Percentiles rank a stretch among this genome's conserved stretches.
Conservation (phyloP, 2,797 vertebrate genomes). For the Poeciliopsis paucimaculata region DNA sequence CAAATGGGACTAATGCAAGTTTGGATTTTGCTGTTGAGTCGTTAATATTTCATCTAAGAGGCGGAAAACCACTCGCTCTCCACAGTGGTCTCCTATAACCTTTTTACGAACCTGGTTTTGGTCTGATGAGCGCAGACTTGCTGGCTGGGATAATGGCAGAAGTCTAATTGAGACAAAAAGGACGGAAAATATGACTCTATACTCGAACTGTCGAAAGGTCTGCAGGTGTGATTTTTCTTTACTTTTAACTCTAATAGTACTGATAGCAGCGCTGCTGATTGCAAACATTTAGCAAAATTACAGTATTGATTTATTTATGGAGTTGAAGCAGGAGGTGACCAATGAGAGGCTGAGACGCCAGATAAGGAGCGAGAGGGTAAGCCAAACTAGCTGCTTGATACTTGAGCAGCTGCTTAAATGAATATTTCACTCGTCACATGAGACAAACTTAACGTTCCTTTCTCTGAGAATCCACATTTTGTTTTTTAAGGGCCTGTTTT, state of each 20-base stretch:
- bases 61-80: not conserved
- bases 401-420: slow-evolving; percentile 70
- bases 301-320: slow-evolving; percentile 46
- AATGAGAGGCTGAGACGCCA: slow-evolving; percentile 11
- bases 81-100: slow-evolving; percentile 24
- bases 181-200: slow-evolving; percentile 48
- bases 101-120: slow-evolving; percentile 41
- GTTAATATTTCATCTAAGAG: slow-evolving; percentile 15
- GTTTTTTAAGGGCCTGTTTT: slow-evolving; percentile 8
- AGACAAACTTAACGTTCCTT: slow-evolving; percentile 13
- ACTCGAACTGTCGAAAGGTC: slow-evolving; percentile 7
- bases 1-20: slow-evolving; percentile 8
- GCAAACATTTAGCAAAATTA: slow-evolving; percentile 21
- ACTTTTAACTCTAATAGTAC: not conserved
- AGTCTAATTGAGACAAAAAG: slow-evolving; percentile 15
- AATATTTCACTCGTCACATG: slow-evolving; percentile 77
- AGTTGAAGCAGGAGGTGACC: slow-evolving; percentile 24
- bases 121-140: slow-evolving; percentile 36
- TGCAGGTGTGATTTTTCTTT: slow-evolving; percentile 4
- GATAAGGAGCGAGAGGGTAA: slow-evolving; percentile 33
- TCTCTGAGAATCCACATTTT: slow-evolving; percentile 8
- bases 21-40: not conserved
- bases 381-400: slow-evolving; percentile 55
- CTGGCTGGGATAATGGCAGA: slow-evolving; percentile 41
- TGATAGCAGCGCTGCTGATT: slow-evolving; percentile 5